Evolutionary conservation across 2,888 invertebrate genomes (phyloP), one percentile per base, ranked within the genome.

Genomic region (Schrankia costaestrigalis): DNA sequence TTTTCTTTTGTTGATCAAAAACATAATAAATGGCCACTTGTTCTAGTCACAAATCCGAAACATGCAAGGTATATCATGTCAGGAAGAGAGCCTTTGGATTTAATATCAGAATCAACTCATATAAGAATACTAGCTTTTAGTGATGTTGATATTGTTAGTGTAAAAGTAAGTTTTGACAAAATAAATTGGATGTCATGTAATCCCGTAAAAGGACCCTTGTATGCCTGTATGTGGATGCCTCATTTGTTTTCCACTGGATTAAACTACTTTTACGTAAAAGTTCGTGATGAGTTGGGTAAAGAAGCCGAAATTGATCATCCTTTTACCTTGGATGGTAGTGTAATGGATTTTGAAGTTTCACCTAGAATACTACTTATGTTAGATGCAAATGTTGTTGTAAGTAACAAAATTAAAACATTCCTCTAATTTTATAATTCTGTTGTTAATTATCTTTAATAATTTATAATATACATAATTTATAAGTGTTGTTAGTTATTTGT

Each of bases 21-120:
- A 49, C 93, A 95, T 68, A 89, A 91, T 46, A 82, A 90, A 9
- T 97, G 96, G 96, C 97, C 97, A 5, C 83, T 95, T 13, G 89
- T 93, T 24, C 78, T 97, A 48, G 90, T 97, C 10, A 97, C 97
- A 26, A 97, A 97, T 87, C 97, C 97, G n/a, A 97, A 97, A 83
- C 90, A 95, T 78, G 93, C 94, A 14, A 82, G 91, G 44, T 95
- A 92, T 71, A 68, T 89, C 26, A 92, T 95, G 80, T 92, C 94
- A 1, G 84, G 89, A 2, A 91, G 93, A 59, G 96, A 97, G 77
- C 93, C 95, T 21, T 60, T 93, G 25, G 76, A 91, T 38, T 81
- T 91, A 47, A 90, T 95, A 29, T 63, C 76, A 35, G 84, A 90
- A 32, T 97, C 96, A 1, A 93, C 93, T 28, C 93, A 96, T 75